Conservation (phyloP, 2,888 invertebrate species). For the Lithophane leautieri region DNA sequence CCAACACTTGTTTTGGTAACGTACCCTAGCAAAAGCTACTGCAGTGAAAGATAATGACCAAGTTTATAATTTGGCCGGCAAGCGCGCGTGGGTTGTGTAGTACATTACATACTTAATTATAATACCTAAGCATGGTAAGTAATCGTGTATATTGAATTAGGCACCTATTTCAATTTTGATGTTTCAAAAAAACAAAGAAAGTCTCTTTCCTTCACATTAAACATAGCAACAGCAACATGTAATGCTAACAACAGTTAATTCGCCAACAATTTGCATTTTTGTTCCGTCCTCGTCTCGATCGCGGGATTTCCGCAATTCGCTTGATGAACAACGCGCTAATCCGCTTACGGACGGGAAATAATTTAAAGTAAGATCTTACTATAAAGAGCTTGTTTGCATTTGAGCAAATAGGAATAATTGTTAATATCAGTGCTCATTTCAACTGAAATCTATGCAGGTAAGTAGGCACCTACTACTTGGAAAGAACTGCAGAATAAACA, state of each 20-base stretch:
- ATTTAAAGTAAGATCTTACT: slow-evolving; percentile 28
- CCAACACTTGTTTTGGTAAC: no score
- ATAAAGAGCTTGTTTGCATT: slow-evolving; percentile 9
- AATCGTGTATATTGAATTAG: no score
- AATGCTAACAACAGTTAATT: slow-evolving; percentile 65
- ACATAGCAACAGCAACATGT: slow-evolving; percentile 28
- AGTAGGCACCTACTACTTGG: no score
- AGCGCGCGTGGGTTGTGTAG: no score
- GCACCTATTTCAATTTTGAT: no score
- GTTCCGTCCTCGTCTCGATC: slow-evolving; percentile 53
- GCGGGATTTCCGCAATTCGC: slow-evolving; percentile 64
- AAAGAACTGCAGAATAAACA: no score
- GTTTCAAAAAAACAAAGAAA: neutral
- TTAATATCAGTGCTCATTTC: neutral
- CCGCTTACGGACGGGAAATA: slow-evolving; percentile 42
- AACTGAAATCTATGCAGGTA: neutral
- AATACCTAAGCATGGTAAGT: no score
- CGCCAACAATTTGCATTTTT: slow-evolving; percentile 81
- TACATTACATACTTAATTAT: no score
- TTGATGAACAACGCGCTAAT: slow-evolving; percentile 73
- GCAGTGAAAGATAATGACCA: no score
- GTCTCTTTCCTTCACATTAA: slow-evolving; percentile 10
- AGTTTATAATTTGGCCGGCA: no score
- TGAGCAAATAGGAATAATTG: slow-evolving; percentile 6
- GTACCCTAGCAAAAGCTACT: no score